Evolutionary conservation across 2,113 vertebrate genomes (phyloP).

Genomic region (Gavia stellata): DNA sequence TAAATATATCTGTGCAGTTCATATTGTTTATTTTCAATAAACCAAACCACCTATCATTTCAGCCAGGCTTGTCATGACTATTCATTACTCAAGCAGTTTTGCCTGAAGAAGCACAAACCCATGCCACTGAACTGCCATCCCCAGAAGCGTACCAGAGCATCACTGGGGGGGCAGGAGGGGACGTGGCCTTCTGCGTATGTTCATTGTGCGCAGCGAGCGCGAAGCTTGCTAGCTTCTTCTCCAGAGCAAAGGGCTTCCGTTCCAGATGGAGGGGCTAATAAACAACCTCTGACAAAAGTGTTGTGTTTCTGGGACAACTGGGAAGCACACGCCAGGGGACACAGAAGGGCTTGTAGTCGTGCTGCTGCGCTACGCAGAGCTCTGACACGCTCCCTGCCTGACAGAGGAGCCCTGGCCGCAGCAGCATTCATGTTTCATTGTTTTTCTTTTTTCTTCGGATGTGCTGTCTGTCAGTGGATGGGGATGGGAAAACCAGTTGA

Average conservation of each 20-base stretch:
- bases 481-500: neutral
- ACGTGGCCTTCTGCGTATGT: accelerated
- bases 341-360: neutral
- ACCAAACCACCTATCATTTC: neutral
- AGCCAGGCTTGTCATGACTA: neutral
- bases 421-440: neutral
- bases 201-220: neutral
- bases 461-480: neutral
- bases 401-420: neutral
- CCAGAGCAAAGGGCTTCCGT: neutral
- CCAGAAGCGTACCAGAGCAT: neutral
- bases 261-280: neutral
- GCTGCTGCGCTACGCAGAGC: neutral
- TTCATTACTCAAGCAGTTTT: neutral
- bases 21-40: neutral
- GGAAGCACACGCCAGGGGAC: neutral
- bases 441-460: neutral
- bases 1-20: neutral
- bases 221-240: neutral
- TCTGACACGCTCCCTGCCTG: neutral
- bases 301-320: neutral
- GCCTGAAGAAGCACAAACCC: neutral
- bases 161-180: neutral
- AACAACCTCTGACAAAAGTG: neutral
- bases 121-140: neutral